Conservation (phyloP, 1,140 invertebrate species). For the Cecropterus lyciades region DNA sequence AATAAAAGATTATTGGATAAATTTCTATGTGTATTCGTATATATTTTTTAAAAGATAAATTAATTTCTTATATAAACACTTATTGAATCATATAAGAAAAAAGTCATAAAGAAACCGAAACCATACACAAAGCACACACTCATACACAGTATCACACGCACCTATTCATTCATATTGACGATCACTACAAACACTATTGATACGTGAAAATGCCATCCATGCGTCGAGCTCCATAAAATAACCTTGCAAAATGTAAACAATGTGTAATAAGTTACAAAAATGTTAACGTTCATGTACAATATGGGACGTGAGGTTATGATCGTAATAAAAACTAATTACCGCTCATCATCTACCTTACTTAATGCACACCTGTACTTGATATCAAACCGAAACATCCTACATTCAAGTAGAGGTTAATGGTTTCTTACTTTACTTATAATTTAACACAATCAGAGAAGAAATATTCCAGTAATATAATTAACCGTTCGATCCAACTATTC, state of each 20-base stretch:
- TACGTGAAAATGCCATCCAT: slow-evolving; percentile 14
- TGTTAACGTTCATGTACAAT: not conserved
- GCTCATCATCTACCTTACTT: not conserved
- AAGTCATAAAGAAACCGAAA: slow-evolving; percentile 1
- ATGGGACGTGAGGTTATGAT: slow-evolving; percentile 13
- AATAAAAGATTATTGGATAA: no score
- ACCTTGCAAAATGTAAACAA: slow-evolving; percentile 20
- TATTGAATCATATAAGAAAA: not conserved
- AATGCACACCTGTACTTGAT: not conserved
- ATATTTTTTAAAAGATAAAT: no score
- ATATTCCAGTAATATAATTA: not conserved
- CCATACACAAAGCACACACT: not conserved
- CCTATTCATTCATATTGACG: not conserved
- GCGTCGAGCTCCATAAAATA: slow-evolving; percentile 2
- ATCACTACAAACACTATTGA: not conserved
- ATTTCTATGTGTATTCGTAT: no score
- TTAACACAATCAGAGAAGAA: no score
- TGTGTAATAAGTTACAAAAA: slow-evolving; percentile 15
- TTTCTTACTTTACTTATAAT: no score
- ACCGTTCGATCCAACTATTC: slow-evolving; percentile 1
- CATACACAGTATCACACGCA: not conserved
- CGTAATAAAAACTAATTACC: not conserved
- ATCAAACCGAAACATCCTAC: not conserved
- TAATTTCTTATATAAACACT: no score
- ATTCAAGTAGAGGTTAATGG: not conserved